phyloP scores from a whole-genome alignment of 1,140 invertebrate species.

The Teleopsis dalmanni region DNA sequence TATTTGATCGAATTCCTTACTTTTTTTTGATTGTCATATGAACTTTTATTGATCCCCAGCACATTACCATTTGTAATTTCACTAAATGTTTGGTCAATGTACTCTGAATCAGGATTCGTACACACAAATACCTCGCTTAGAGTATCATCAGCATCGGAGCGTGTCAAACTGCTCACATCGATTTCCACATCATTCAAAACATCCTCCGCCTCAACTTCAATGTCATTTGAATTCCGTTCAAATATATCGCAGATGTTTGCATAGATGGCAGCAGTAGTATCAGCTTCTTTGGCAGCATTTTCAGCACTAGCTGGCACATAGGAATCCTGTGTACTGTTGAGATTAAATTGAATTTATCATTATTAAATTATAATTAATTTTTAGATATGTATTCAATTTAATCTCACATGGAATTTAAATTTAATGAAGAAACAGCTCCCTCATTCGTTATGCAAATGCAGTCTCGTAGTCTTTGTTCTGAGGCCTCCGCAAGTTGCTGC shows the following conservation, averaged over 20 bases:
- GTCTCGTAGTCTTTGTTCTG: slow-evolving; percentile 10
- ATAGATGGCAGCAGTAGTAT: slow-evolving; percentile 7
- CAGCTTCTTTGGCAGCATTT: slow-evolving; percentile 3
- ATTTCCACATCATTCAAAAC: slow-evolving; percentile 15
- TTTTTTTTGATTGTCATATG: neutral
- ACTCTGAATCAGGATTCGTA: neutral
- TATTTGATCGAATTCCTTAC: no score
- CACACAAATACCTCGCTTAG: slow-evolving; percentile 7
- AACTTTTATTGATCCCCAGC: neutral
- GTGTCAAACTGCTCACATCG: slow-evolving; percentile 15
- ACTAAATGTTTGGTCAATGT: neutral
- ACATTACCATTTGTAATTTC: neutral
- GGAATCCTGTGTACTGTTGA: slow-evolving; percentile 8
- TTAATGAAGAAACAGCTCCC: neutral
- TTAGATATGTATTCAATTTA: slow-evolving; percentile 8
- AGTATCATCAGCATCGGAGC: slow-evolving; percentile 13
- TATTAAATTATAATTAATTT: neutral
- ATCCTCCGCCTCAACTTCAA: slow-evolving; percentile 9
- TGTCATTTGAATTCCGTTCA: slow-evolving; percentile 10
- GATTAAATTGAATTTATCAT: slow-evolving; percentile 13
- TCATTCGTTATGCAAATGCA: slow-evolving; percentile 8
- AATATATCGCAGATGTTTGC: slow-evolving; percentile 16
- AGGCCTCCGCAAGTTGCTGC: slow-evolving; percentile 13
- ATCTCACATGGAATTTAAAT: slow-evolving; percentile 7
- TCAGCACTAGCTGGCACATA: neutral